Base-by-base conservation (phyloP, 2,888 invertebrate genomes). In the Ceramica pisi region DNA sequence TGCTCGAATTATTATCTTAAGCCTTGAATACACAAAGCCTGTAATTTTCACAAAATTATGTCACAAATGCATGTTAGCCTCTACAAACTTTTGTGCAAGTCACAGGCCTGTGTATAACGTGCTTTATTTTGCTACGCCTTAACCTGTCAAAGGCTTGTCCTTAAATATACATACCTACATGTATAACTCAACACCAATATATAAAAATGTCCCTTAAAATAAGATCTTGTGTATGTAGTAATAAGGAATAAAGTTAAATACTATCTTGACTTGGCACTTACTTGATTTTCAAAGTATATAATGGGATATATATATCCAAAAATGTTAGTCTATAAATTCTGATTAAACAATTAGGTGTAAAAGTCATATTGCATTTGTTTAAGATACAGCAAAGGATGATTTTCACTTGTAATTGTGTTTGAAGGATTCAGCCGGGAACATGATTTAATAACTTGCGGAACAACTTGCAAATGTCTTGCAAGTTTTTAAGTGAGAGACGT, bases 181-280 rank as follows among this genome's bases (percentile, higher is more conserved):
- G 21, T 77, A 56, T 71, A 78, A 79, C 44, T 50, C 57, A 80
- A 80, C 79, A 80, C 79, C 79, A 80, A 80, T 71, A 71, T 65
- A 72, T 73, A 68, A 81, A 80, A 68, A 66, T 57, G 67, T 81
- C 83, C 77, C 77, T 53, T 68, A 75, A 71, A 48, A 12, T 83
- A 62, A 67, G 76, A 55, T 44, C 55, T 66, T 57, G 31, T 55
- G 46, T 66, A 44, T 82, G 55, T 66, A 63, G 48, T 56, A 10
- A 51, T 81, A 65, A 61, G 59, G 21, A 51, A 35, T 78, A 50
- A 62, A 62, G 16, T 51, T 19, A 62, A 59, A 66, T 61, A 66
- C 72, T 46, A 48, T 57, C 55, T 65, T 44, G 31, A 59, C 64
- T 55, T 65, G 19, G 31, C 65, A 66, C 78, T 59, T 62, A 63